A percentile compares a stretch with the other conserved stretches of the same genome.
These are phyloP conservation scores for Notarius quadriscutis DNA, from an alignment of 2,113 vertebrate genomes.

Conservation along the genomic window DNA sequence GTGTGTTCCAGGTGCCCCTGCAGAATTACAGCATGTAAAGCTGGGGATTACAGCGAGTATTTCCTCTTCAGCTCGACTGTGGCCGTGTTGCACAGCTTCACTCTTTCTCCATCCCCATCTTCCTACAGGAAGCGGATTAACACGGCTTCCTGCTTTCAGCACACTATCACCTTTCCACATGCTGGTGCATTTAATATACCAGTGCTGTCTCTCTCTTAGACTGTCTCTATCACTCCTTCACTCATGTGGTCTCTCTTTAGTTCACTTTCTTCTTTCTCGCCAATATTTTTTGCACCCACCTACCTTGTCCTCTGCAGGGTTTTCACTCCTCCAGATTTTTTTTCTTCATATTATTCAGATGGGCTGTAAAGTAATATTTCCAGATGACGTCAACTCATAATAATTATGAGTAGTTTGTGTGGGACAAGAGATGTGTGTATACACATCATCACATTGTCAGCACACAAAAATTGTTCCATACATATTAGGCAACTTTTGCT, in stretches of 20 bases:
- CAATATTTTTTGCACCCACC: not conserved
- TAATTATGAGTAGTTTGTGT: not conserved
- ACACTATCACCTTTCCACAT: slow-evolving; percentile 21
- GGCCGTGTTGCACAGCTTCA: slow-evolving; percentile 32
- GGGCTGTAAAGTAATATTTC: not conserved
- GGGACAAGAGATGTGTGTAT: not conserved
- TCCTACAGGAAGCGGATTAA: slow-evolving; percentile 51
- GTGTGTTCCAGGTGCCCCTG: slow-evolving; percentile 22
- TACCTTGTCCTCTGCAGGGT: not conserved
- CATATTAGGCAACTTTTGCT: not conserved
- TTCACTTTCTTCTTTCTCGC: slow-evolving; percentile 29
- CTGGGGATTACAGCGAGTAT: slow-evolving; percentile 50
- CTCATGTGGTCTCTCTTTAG: not conserved
- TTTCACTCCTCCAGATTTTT: not conserved
- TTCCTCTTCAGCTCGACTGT: slow-evolving; percentile 17
- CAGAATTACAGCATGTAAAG: slow-evolving; percentile 59
- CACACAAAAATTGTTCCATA: not conserved
- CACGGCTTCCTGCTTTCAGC: slow-evolving; percentile 17
- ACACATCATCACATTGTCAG: not conserved
- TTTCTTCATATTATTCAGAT: not conserved
- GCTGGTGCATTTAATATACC: not conserved
- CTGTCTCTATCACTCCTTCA: slow-evolving; percentile 4
- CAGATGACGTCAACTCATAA: not conserved
- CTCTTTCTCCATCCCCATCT: slow-evolving; percentile 37
- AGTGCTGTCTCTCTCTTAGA: slow-evolving; percentile 11